These are phyloP conservation scores for Galeruca laticollis DNA, from an alignment of 2,888 invertebrate genomes.

Conservation along the genomic window DNA sequence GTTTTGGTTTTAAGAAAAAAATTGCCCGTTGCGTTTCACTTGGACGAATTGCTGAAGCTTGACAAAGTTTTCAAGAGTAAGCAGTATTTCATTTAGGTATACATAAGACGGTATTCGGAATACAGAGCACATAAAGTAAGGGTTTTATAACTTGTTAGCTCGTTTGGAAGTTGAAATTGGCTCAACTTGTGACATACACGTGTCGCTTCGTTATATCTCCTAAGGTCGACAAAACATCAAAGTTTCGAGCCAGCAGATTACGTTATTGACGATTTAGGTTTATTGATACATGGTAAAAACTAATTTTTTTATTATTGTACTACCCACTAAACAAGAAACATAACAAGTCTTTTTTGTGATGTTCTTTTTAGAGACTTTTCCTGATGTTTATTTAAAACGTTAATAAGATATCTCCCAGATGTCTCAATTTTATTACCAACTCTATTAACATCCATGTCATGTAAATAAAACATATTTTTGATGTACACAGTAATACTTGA, in stretches of 20 bases:
- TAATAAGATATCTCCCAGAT: too few relatives aligned
- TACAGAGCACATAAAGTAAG: conserved; percentile 41
- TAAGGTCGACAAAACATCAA: conserved; percentile 9
- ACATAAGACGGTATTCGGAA: conserved; percentile 38
- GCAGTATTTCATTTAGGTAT: conserved; percentile 19
- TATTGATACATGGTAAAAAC: too few relatives aligned
- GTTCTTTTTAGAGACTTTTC: too few relatives aligned
- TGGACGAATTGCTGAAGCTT: neutral
- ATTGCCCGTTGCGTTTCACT: neutral
- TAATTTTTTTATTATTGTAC: too few relatives aligned
- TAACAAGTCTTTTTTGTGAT: too few relatives aligned
- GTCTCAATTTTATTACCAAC: too few relatives aligned
- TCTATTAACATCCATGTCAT: too few relatives aligned
- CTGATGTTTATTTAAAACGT: too few relatives aligned
- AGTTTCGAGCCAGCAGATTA: too few relatives aligned
- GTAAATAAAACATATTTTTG: too few relatives aligned
- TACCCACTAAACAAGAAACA: too few relatives aligned
- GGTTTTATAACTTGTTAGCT: conserved; percentile 56
- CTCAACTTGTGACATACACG: conserved; percentile 56
- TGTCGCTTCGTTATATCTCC: conserved; percentile 41
- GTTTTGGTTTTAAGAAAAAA: neutral
- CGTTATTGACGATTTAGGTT: neutral
- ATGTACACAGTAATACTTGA: too few relatives aligned
- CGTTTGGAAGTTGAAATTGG: conserved; percentile 51
- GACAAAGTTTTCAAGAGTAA: conserved; percentile 11